Evolutionary conservation across 2,888 invertebrate genomes (phyloP).

Genomic region (Dastarcus helophoroides): DNA sequence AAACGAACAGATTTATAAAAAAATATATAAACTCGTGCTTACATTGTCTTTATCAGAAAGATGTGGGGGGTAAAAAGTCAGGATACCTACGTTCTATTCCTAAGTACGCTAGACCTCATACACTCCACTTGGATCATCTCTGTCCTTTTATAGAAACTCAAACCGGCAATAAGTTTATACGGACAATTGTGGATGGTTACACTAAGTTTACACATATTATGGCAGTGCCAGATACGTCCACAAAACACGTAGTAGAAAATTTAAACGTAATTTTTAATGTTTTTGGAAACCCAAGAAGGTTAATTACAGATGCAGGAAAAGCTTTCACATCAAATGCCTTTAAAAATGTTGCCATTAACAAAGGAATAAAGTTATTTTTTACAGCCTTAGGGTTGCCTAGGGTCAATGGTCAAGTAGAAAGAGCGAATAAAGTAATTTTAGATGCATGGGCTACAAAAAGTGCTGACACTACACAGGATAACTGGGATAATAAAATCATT

Average conservation of each 20-base stretch:
- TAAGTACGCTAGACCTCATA: conserved; percentile 10
- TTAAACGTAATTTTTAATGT: conserved; percentile 21
- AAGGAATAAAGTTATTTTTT: too few species aligned
- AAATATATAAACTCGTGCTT: conserved; percentile 11
- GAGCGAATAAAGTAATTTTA: too few species aligned
- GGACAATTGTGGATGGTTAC: conserved; percentile 30
- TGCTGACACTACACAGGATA: too few species aligned
- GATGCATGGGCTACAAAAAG: too few species aligned
- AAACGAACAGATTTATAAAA: conserved; percentile 9
- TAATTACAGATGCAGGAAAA: conserved; percentile 31
- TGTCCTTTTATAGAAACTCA: conserved; percentile 29
- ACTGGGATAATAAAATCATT: too few species aligned
- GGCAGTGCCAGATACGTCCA: conserved; percentile 23
- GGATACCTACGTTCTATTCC: conserved; percentile 13
- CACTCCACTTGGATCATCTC: conserved; percentile 29
- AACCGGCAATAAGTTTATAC: conserved; percentile 24
- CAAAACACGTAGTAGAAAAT: conserved; percentile 20
- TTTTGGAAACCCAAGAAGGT: conserved; percentile 22
- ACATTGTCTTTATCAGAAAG: conserved; percentile 13
- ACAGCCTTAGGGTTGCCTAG: too few species aligned
- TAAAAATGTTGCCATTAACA: too few species aligned
- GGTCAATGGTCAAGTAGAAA: too few species aligned
- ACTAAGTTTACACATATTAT: conserved; percentile 28
- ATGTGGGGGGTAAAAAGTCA: conserved; percentile 12
- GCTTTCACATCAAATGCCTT: conserved; percentile 29